These are phyloP conservation scores for Xiphophorus hellerii DNA, from an alignment of 2,113 vertebrate genomes.

Conservation along the genomic window DNA sequence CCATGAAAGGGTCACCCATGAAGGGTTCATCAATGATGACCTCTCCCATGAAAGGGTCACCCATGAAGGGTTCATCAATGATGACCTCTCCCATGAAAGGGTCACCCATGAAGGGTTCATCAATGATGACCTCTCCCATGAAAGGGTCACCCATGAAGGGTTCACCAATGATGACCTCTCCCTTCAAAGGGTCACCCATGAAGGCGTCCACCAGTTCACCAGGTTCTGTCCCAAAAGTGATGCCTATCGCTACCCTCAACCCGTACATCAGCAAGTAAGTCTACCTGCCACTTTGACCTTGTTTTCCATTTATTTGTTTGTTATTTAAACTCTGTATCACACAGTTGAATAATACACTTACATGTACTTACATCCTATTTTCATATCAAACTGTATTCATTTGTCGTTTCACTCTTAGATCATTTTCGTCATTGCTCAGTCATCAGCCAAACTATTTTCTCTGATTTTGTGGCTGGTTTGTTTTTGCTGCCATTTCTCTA, in stretches of 20 bases:
- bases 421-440: constrained; percentile 23
- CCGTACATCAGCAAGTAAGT: constrained; percentile 88
- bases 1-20: constrained; percentile 18
- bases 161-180: constrained; percentile 3
- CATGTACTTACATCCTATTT: not conserved
- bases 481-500: constrained; percentile 40
- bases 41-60: constrained; percentile 1
- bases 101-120: constrained; percentile 60
- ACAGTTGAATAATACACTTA: not conserved
- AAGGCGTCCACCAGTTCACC: constrained; percentile 63
- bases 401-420: constrained; percentile 16
- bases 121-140: constrained; percentile 27
- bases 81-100: constrained; percentile 16
- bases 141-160: constrained; percentile 8
- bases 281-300: not conserved
- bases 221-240: constrained; percentile 76
- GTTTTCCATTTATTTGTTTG: not conserved
- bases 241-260: constrained; percentile 85
- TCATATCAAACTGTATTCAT: not conserved
- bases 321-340: not conserved
- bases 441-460: constrained; percentile 40
- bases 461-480: constrained; percentile 22
- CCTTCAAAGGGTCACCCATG: not conserved
- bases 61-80: constrained; percentile 1
- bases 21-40: not conserved